Evolutionary conservation across 2,113 vertebrate species (phyloP).

Genomic region (Pagrus major): DNA sequence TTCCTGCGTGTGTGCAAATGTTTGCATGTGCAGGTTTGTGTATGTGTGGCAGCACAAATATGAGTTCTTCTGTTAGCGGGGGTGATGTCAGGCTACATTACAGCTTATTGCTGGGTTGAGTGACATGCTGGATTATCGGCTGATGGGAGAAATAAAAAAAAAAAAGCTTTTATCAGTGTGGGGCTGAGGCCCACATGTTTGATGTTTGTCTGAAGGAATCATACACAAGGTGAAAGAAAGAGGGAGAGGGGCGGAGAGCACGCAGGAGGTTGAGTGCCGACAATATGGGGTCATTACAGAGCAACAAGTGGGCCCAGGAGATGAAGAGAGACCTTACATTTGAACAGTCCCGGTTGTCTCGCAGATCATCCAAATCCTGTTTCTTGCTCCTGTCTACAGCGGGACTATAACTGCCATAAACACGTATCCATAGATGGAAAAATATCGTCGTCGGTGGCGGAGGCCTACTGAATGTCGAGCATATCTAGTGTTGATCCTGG

Average conservation of each 20-base stretch:
- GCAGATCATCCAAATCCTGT: neutral
- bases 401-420: neutral
- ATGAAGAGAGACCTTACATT: slow-evolving; percentile 34
- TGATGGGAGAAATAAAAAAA: slow-evolving; percentile 60
- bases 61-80: slow-evolving; percentile 38
- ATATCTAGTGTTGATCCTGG: neutral
- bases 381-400: neutral
- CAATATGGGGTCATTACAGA: slow-evolving; percentile 54
- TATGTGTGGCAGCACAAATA: slow-evolving; percentile 37
- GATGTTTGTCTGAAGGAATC: slow-evolving; percentile 73
- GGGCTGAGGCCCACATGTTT: slow-evolving; percentile 57
- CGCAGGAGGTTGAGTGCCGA: slow-evolving; percentile 52
- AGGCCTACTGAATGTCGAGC: neutral
- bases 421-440: neutral
- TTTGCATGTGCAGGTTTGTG: slow-evolving; percentile 25
- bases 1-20: slow-evolving; percentile 35
- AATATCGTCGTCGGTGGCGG: neutral
- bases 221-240: slow-evolving; percentile 47
- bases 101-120: slow-evolving; percentile 78
- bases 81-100: slow-evolving; percentile 78
- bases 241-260: slow-evolving; percentile 21
- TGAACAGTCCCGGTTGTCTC: slow-evolving; percentile 10
- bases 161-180: slow-evolving; percentile 74
- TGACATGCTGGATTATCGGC: slow-evolving; percentile 74
- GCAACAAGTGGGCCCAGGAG: slow-evolving; percentile 47